Percentiles rank a stretch among this genome's conserved stretches.
Evolutionary conservation across 2,888 invertebrate species (phyloP).

Genomic region (Mythimna ferrago): DNA sequence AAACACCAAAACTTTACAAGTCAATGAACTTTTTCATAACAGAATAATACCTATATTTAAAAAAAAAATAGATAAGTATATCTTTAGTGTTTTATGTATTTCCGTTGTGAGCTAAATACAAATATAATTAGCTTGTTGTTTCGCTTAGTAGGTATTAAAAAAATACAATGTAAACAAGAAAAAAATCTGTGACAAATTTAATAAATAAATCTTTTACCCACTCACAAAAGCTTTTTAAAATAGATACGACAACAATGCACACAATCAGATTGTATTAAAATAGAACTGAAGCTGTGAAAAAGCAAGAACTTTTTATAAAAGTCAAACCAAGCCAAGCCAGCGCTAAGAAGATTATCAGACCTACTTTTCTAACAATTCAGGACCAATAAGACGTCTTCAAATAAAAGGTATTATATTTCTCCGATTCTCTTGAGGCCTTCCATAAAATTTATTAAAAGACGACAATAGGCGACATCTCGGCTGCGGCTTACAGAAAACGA

Average conservation of each 20-base stretch:
- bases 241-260: not conserved
- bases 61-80: no score
- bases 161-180: not conserved
- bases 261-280: slow-evolving; percentile 4
- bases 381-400: slow-evolving; percentile 26
- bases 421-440: slow-evolving; percentile 8
- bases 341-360: slow-evolving; percentile 13
- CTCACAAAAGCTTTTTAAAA: not conserved
- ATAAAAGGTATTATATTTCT: slow-evolving; percentile 27
- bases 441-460: slow-evolving; percentile 18
- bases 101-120: not conserved
- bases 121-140: not conserved
- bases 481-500: slow-evolving; percentile 6
- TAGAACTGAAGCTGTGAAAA: slow-evolving; percentile 11
- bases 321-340: not conserved
- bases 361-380: slow-evolving; percentile 18
- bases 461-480: slow-evolving; percentile 15
- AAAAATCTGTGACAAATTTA: not conserved
- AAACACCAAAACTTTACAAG: slow-evolving; percentile 39
- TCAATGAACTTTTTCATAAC: slow-evolving; percentile 42
- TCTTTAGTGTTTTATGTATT: not conserved
- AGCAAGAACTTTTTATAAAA: slow-evolving; percentile 2
- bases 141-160: not conserved
- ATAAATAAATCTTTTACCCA: slow-evolving; percentile 1
- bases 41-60: not conserved